Evolutionary conservation across 2,113 vertebrate genomes (phyloP).

Genomic region (Eurypyga helias): DNA sequence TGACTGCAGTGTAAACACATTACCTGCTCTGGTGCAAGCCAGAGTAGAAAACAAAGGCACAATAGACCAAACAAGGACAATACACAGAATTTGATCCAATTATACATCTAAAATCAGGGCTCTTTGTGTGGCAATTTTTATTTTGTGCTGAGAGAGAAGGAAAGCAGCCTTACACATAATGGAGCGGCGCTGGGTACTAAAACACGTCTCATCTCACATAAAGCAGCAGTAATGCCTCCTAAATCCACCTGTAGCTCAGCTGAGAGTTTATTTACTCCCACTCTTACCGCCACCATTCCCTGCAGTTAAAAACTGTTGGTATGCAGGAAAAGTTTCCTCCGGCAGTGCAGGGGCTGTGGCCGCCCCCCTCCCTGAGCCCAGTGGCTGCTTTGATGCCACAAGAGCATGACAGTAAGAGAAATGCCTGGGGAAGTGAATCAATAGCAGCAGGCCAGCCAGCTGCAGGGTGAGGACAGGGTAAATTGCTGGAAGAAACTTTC

Average conservation of each 20-base stretch:
- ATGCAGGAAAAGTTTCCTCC: slow-evolving; percentile 36
- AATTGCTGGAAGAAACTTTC: slow-evolving; percentile 69
- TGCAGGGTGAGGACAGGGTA: slow-evolving; percentile 61
- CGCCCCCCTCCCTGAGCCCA: neutral
- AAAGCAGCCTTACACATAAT: neutral
- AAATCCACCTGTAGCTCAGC: neutral
- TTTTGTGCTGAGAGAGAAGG: neutral
- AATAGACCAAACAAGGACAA: slow-evolving; percentile 27
- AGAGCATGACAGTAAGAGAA: slow-evolving; percentile 63
- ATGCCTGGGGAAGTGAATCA: slow-evolving; percentile 67
- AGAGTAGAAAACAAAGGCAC: slow-evolving; percentile 26
- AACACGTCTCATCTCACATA: neutral
- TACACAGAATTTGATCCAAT: slow-evolving; percentile 23
- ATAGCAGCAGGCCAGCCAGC: slow-evolving; percentile 23
- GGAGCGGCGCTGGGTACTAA: neutral
- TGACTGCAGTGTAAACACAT: neutral
- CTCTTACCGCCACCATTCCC: neutral
- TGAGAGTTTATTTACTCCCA: neutral
- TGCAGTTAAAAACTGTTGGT: neutral
- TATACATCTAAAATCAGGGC: neutral
- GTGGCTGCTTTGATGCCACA: slow-evolving; percentile 38
- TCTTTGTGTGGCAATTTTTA: neutral
- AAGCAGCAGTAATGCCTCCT: neutral
- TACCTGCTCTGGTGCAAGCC: slow-evolving; percentile 14
- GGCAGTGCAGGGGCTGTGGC: neutral